Evolutionary conservation across 2,888 invertebrate species (phyloP).

Genomic region (Eupithecia centaureata): DNA sequence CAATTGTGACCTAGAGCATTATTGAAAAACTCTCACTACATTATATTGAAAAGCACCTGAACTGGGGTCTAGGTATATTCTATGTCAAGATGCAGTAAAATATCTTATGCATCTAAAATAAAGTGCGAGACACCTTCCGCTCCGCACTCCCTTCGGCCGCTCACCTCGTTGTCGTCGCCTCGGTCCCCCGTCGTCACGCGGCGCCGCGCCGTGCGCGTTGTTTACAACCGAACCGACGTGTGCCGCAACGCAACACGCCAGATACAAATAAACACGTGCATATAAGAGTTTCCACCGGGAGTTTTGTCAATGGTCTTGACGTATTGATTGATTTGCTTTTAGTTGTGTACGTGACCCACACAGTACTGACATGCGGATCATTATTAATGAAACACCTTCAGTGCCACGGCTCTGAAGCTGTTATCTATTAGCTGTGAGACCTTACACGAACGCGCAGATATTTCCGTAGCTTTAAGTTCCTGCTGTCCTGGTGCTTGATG

Average conservation of each 20-base stretch:
- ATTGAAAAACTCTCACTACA: too few relatives aligned
- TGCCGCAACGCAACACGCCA: background rate
- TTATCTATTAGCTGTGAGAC: too few relatives aligned
- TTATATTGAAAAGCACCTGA: background rate
- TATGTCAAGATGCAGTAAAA: background rate
- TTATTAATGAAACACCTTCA: too few relatives aligned
- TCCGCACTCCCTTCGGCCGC: too few relatives aligned
- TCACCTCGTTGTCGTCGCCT: too few relatives aligned
- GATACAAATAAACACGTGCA: conserved; percentile 13
- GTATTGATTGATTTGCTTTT: conserved; percentile 22
- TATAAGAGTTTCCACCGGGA: background rate
- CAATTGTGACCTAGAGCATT: too few relatives aligned
- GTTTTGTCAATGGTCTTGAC: conserved; percentile 11
- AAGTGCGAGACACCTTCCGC: background rate
- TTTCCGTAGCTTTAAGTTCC: background rate
- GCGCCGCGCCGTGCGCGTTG: too few relatives aligned
- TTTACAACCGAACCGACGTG: too few relatives aligned
- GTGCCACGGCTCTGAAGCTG: too few relatives aligned
- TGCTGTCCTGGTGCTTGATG: background rate
- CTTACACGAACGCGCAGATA: too few relatives aligned
- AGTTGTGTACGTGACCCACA: background rate
- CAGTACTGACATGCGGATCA: background rate
- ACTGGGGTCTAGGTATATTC: too few relatives aligned
- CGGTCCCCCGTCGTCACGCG: too few relatives aligned
- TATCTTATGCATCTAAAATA: background rate